Base-by-base conservation (phyloP, 2,113 vertebrate genomes). In the Polypterus bichir region DNA sequence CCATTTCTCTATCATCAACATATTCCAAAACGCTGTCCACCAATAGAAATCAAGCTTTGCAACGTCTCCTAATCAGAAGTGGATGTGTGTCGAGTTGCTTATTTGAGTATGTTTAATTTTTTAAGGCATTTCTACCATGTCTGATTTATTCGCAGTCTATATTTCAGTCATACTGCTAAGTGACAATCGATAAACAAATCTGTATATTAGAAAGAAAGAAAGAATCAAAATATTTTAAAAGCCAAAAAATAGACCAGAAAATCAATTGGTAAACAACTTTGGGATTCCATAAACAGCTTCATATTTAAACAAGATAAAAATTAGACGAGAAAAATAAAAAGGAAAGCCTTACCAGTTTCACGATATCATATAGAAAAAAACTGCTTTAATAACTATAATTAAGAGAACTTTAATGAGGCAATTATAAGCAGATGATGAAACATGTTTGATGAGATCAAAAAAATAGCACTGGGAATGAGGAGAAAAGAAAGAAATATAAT, bases 341-440 rank as follows among this genome's bases (percentile, higher is more conserved):
- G 3, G 52, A 54, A 27, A 55, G 64, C 61, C 65, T 63, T 48
- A 63, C 67, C 61, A 66, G n/a, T 66, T 66, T 65, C 56, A 70
- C 69, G 76, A 79, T 76, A 79, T 81, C 74, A 69, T 60, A 66
- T 59, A 76, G 74, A 73, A 76, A 76, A 27, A 77, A 75, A 74
- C 76, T 68, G 76, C 71, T 77, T 77, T 77, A 79, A 84, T 83
- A 66, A 66, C 54, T 66, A 59, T 66, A 83, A 83, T 83, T 83
- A 83, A 72, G 66, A 78, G 72, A 79, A 76, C 71, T 75, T 70
- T 82, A 83, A 83, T 81, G 79, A 83, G 79, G 74, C 81, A 84
- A 83, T 86, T 83, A 82, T 64, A 76, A 71, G 70, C 74, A 80
- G 74, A 70, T 77, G 75, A 79, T 81, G 76, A 80, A 80, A 79